Base-by-base conservation (phyloP, 2,888 invertebrate species). In the Xanthostigma xanthostigma region DNA sequence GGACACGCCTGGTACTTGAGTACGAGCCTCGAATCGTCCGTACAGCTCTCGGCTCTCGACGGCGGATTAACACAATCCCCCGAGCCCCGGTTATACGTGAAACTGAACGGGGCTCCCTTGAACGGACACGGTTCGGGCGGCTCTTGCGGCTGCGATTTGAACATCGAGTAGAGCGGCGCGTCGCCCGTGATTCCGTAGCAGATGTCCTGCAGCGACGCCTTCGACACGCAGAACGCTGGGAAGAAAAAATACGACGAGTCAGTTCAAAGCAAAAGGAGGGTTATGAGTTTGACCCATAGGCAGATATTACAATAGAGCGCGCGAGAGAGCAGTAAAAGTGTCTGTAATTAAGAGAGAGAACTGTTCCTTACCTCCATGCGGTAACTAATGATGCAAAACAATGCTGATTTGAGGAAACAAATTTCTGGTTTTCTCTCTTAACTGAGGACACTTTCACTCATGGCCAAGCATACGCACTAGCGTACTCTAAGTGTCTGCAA, bases 1-100 rank as follows among this genome's bases (percentile, higher is more conserved):
- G 84, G 82, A 60, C 91, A 90, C 1, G 87, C 85, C 69, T 86
- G 84, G 65, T 87, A 90, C 53, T 84, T 79, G 53, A 91, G 73
- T 52, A 88, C 76, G 41, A 90, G 73, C 41, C 84, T 70, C 2
- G 86, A 84, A 59, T 85, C 82, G 58, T 89, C 86, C 0, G 88
- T 89, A 67, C 90, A 91, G 46, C 84, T 80, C 64, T 88, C 87
- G 0, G 86, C 84, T 41, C 81, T 76, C 10, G 88, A 88, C 12
- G 78, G 76, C 0, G 89, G 89, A 58, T 78, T 77, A 39, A 66
- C 69, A 66, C 89, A 89, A 58, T 84, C 84, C 0, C 82, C 84
- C 0, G 78, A 73, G 3, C 85, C 85, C 68, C 76, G 66, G 61
- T 75, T 84, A 66, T 90, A 90, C 2, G 81, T 80, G 67, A 90